Evolutionary conservation across 2,888 invertebrate species (phyloP).

Genomic region (Agrilus mali): DNA sequence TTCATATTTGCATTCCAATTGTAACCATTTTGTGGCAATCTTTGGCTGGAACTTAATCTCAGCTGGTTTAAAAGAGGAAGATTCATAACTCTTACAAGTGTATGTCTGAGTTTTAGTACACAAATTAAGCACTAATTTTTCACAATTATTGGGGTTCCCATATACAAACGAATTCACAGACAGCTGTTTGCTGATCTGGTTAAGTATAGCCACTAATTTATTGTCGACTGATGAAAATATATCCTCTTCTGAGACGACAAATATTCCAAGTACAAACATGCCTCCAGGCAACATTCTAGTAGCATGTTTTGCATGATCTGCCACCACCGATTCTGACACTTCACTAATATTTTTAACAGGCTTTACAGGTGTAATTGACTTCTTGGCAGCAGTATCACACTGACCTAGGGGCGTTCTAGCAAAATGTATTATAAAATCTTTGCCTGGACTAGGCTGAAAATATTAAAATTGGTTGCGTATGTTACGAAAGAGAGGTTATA

Average conservation of each 20-base stretch:
- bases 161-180: conserved; percentile 44
- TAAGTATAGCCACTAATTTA: conserved; percentile 46
- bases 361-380: conserved; percentile 25
- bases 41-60: conserved; percentile 68
- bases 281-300: conserved; percentile 87
- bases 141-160: conserved; percentile 43
- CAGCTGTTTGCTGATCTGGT: conserved; percentile 43
- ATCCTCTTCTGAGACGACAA: conserved; percentile 57
- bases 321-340: conserved; percentile 56
- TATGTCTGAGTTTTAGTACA: conserved; percentile 40
- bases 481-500: conserved; percentile 8
- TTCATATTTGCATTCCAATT: conserved; percentile 62
- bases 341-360: conserved; percentile 36
- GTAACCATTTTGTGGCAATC: conserved; percentile 55
- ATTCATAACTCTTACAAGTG: conserved; percentile 53
- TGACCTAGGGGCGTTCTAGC: conserved; percentile 57
- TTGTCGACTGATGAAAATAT: conserved; percentile 44
- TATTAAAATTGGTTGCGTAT: conserved; percentile 23
- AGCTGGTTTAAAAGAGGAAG: conserved; percentile 46
- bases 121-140: conserved; percentile 54
- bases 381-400: conserved; percentile 32
- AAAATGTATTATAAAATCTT: conserved; percentile 68
- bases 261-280: conserved; percentile 72
- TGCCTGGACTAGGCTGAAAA: conserved; percentile 46
- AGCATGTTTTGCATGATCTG: conserved; percentile 75